These are phyloP conservation scores for Aptenodytes forsteri DNA, from an alignment of 2,113 vertebrate species.

Conservation along the genomic window DNA sequence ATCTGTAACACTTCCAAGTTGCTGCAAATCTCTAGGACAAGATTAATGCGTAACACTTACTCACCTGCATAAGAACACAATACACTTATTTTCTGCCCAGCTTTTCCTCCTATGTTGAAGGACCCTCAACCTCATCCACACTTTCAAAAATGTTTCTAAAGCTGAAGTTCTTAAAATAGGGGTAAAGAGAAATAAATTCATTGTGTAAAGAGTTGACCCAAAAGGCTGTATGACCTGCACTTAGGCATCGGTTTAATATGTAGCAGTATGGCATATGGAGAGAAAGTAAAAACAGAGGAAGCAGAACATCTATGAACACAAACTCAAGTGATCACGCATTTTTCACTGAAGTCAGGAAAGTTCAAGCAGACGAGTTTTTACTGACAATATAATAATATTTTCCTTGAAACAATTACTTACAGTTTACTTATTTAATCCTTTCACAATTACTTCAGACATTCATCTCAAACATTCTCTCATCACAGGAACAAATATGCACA, in stretches of 20 bases:
- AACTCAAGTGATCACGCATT: neutral
- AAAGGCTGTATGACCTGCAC: neutral
- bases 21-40: neutral
- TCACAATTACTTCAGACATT: neutral
- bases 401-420: constrained; percentile 26
- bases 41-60: neutral
- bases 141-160: neutral
- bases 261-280: neutral
- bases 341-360: neutral
- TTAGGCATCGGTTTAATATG: neutral
- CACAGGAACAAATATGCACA: neutral
- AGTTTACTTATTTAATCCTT: constrained; percentile 44
- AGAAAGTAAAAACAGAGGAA: neutral
- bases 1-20: neutral
- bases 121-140: neutral
- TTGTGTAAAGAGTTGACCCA: neutral
- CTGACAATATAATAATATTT: neutral
- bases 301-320: neutral
- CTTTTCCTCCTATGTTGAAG: neutral
- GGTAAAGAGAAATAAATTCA: neutral
- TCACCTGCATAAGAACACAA: neutral
- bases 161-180: neutral
- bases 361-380: neutral
- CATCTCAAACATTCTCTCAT: neutral
- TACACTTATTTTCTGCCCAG: neutral